Evolutionary conservation across 2,797 vertebrate genomes (phyloP).

Genomic region (Xerus rutilus): DNA sequence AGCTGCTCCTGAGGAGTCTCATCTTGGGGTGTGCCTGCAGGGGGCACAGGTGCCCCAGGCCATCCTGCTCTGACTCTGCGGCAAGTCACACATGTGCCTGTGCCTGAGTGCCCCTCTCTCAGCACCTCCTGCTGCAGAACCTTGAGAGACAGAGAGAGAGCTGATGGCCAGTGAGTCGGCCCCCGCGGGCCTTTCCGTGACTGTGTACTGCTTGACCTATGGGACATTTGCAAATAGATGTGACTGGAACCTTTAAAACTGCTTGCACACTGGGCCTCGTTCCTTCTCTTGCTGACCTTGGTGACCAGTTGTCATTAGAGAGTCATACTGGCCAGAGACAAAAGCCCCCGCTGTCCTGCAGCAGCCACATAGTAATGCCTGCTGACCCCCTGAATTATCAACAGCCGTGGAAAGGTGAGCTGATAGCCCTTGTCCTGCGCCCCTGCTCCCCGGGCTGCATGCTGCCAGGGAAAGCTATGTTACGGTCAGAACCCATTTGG

Average conservation of each 20-base stretch:
- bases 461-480: background rate
- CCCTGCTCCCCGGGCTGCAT: no score
- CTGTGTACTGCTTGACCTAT: background rate
- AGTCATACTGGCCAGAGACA: background rate
- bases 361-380: background rate
- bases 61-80: no score
- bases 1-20: background rate
- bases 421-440: rapidly evolving
- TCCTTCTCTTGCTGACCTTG: background rate
- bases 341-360: background rate
- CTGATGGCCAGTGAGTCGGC: rapidly evolving
- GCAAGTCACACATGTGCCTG: background rate
- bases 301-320: background rate
- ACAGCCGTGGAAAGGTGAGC: background rate
- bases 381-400: background rate
- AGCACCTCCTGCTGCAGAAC: background rate
- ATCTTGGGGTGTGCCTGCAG: background rate
- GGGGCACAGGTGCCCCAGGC: rapidly evolving
- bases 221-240: rapidly evolving
- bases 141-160: no score
- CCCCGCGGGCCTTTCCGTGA: background rate
- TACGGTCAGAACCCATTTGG: background rate
- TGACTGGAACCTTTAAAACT: background rate
- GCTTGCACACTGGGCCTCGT: rapidly evolving
- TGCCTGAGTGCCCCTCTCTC: background rate